Evolutionary conservation across 2,113 vertebrate species (phyloP), one percentile per base, ranked within the genome.

Genomic region (Stictonetta naevosa): DNA sequence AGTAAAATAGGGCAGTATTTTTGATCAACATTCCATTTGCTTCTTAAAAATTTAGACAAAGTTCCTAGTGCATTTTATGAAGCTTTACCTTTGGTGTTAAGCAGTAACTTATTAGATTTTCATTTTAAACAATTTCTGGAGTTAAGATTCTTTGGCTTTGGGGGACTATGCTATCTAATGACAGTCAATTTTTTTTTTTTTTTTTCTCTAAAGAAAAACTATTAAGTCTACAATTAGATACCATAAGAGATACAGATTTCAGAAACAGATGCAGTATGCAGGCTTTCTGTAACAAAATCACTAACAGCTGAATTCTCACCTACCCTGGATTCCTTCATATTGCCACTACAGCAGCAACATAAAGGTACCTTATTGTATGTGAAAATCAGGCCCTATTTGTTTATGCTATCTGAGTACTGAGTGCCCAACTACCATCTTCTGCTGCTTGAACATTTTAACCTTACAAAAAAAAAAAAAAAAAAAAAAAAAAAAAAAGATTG

Each of bases 51-150:
- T 96, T 96, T 97, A 88, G 93, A 97, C 90, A 95, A 96, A 95
- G 94, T 97, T 97, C 92, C 94, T 97, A 97, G 97, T 98, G 97
- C 97, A 97, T 97, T 98, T 97, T 92, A 91, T 96, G 96, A 97
- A 97, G 93, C 64, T 94, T 98, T 98, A 97, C 98, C 98, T 98
- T 98, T 98, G 98, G 98, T 98, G 97, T 98, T 96, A 98, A 98
- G 98, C 98, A 98, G 94, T 95, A 91, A 97, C 91, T 72, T 93
- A 59, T 38, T 78, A 93, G 86, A 83, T 86, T 87, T 98, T 82
- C 85, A 87, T 90, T 97, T 97, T 78, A 92, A 97, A 95, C 92
- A 93, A 97, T 97, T 96, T 97, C 96, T 96, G 97, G 94, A 97
- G 81, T 78, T 88, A 94, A 81, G 89, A 81, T 90, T 98, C 98